These are phyloP conservation scores for Chelonus formosanus DNA, from an alignment of 2,888 invertebrate genomes.

Conservation along the genomic window DNA sequence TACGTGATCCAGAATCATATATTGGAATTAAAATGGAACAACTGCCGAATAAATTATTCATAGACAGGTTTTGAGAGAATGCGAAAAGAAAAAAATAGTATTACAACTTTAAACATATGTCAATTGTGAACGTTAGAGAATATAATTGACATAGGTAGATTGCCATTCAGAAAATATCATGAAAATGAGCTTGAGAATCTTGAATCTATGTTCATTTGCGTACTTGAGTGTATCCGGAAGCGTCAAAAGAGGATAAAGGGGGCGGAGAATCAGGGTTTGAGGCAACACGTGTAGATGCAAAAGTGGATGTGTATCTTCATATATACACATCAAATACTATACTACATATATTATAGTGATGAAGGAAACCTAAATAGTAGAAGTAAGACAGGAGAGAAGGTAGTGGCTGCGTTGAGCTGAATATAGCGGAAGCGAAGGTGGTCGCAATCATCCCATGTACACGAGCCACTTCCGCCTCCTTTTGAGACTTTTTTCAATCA, in stretches of 20 bases:
- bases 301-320: constrained; percentile 1
- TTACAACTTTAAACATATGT: neutral
- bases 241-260: constrained; percentile 20
- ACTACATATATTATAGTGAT: neutral
- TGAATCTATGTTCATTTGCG: neutral
- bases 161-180: neutral
- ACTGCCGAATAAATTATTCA: neutral
- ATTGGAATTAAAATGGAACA: neutral
- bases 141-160: too few species aligned
- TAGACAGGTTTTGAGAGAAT: constrained; percentile 1
- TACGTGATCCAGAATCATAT: neutral
- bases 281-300: constrained; percentile 35
- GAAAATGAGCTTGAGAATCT: constrained; percentile 3
- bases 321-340: neutral
- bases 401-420: constrained; percentile 44
- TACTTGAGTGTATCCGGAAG: constrained; percentile 32
- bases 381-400: constrained; percentile 47
- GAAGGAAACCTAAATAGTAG: constrained; percentile 33
- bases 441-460: constrained; percentile 61
- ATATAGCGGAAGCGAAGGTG: constrained; percentile 64
- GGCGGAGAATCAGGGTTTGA: constrained; percentile 12
- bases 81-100: constrained; percentile 23
- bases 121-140: neutral
- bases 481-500: constrained; percentile 28
- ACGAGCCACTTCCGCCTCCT: constrained; percentile 60